Conservation (phyloP, 2,797 vertebrate species). For the Diplodus puntazzo region DNA sequence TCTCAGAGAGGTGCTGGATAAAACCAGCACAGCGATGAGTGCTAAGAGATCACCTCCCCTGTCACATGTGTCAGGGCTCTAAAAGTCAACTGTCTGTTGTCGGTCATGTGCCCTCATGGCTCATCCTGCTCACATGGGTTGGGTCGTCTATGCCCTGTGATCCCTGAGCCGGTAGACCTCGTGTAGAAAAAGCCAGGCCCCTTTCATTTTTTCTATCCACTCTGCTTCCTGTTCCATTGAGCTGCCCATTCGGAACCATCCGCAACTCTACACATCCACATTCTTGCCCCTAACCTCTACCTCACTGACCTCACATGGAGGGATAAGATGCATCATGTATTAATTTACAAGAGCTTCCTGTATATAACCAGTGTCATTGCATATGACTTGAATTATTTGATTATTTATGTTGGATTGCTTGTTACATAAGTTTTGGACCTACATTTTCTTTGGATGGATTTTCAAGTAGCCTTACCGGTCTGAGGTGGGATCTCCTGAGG, state of each 20-base stretch:
- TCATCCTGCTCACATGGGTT: neutral
- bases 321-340: too few species aligned
- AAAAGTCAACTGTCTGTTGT: neutral
- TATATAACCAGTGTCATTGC: neutral
- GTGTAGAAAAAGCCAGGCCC: neutral
- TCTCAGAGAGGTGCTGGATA: conserved; percentile 1
- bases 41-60: conserved; percentile 9
- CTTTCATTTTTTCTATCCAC: neutral
- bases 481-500: neutral
- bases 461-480: neutral
- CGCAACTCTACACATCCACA: neutral
- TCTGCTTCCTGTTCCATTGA: neutral
- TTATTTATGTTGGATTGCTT: too few species aligned
- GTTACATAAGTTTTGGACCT: too few species aligned
- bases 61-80: neutral
- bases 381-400: too few species aligned
- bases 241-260: neutral
- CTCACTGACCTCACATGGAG: neutral
- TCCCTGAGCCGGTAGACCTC: too few species aligned
- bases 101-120: neutral
- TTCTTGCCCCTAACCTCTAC: neutral
- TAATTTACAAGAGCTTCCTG: too few species aligned
- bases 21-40: neutral
- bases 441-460: neutral
- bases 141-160: too few species aligned